Evolutionary conservation across 2,113 vertebrate genomes (phyloP), one percentile per base, ranked within the genome.

Genomic region (Bubo blakistoni): DNA sequence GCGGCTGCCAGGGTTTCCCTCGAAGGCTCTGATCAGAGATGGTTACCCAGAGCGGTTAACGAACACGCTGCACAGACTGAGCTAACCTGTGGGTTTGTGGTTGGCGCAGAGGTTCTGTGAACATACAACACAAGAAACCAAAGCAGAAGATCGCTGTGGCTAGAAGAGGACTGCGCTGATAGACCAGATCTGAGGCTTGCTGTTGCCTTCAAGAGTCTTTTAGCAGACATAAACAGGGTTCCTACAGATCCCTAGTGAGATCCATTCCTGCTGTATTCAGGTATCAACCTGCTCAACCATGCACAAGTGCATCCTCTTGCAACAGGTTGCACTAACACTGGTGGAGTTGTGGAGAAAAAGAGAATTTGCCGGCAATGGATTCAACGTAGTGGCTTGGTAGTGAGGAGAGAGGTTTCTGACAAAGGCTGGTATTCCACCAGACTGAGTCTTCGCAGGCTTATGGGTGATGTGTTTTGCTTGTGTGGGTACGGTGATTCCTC

Each of bases 21-120:
- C 4, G 1, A 34, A 77, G 38, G 26, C 55, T 38, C 29, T 16
- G 13, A 2, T 2, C 0, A 1, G 36, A 40, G 29, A 2, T 30
- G 13, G 1, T 79, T 86, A n/a, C 88, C 32, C 38, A 25, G 59
- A 20, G 42, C 0, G 2, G 38, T 19, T 61, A 61, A 16, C 0
- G 2, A 59, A 47, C 81, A n/a, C 7, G 6, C 34, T 6, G 8
- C 24, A 21, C 27, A 5, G 22, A 20, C 34, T 15, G n/a, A 70
- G 26, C 69, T 42, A 19, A n/a, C 14, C 71, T 18, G 0, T 57
- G 62, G 72, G 22, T 77, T 58, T 78, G 51, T 65, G 67, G 9
- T 61, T 16, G 57, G 38, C 0, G 0, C 40, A 40, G 47, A 40
- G 6, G 6, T 26, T 19, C 40, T 83, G 38, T 3, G 30, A 70